phyloP scores from a whole-genome alignment of 2,888 invertebrate genomes.

The Trilocha varians region DNA sequence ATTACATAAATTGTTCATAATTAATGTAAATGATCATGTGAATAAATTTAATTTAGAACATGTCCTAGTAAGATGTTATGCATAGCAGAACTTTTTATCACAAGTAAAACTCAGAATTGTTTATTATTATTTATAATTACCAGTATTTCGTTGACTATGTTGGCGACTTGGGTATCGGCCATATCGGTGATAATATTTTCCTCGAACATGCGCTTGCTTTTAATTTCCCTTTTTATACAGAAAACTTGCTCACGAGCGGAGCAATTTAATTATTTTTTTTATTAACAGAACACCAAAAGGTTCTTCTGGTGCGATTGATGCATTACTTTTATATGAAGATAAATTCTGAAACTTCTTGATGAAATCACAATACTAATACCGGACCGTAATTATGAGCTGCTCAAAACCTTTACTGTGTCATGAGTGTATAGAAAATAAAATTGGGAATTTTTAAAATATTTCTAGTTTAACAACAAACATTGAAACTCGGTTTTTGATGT shows the following conservation, averaged over 20 bases:
- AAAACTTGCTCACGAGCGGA: not conserved
- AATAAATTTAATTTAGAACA: not conserved
- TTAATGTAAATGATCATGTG: not conserved
- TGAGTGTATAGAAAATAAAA: no score
- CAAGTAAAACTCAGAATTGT: not conserved
- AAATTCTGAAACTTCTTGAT: no score
- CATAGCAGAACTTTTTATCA: not conserved
- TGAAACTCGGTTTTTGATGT: no score
- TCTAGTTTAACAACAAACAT: no score
- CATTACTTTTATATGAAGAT: no score
- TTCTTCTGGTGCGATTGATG: not conserved
- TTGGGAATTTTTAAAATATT: no score
- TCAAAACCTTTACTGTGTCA: no score
- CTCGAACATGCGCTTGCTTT: not conserved
- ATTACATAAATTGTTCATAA: not conserved
- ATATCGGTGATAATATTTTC: slow-evolving; percentile 33
- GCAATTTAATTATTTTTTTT: not conserved
- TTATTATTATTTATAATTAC: slow-evolving; percentile 34
- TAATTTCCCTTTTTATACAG: not conserved
- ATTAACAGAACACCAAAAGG: not conserved
- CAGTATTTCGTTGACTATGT: slow-evolving; percentile 78
- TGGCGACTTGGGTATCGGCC: slow-evolving; percentile 76
- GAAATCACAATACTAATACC: no score
- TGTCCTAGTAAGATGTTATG: not conserved
- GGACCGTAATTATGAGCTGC: no score